A percentile compares a stretch with the other conserved stretches of the same genome.
Evolutionary conservation across 1,140 invertebrate species (phyloP).

Genomic region (Drosophila pruinosa): DNA sequence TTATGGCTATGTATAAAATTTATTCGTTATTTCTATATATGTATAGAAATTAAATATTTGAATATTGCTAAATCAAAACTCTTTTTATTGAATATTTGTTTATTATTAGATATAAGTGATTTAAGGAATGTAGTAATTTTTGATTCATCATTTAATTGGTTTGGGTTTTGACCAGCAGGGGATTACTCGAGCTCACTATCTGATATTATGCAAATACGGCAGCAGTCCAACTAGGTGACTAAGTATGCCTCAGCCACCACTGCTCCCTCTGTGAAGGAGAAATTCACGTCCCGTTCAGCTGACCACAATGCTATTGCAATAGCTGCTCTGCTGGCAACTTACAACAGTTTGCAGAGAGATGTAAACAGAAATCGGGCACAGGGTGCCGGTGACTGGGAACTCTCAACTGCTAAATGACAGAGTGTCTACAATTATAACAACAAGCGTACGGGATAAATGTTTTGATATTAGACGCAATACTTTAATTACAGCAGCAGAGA

Average conservation of each 20-base stretch:
- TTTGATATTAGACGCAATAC: conserved; percentile 44
- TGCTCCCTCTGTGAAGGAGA: not conserved
- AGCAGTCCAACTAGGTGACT: conserved; percentile 14
- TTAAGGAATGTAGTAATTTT: not conserved
- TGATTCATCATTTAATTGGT: conserved; percentile 14
- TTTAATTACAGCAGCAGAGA: not conserved
- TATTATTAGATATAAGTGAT: not conserved
- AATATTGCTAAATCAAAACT: too few relatives aligned
- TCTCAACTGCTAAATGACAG: not conserved
- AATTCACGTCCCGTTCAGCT: too few relatives aligned
- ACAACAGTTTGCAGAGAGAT: too few relatives aligned
- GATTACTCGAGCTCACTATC: not conserved
- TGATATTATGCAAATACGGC: conserved; percentile 8
- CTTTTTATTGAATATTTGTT: not conserved
- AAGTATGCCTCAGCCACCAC: not conserved
- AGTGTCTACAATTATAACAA: conserved; percentile 27
- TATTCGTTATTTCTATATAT: too few relatives aligned
- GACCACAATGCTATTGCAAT: not conserved
- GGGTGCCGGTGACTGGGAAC: not conserved
- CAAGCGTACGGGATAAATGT: conserved; percentile 67
- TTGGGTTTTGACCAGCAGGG: not conserved
- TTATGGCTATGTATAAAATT: too few relatives aligned
- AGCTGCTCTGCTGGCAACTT: not conserved
- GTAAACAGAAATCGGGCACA: not conserved
- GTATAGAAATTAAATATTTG: too few relatives aligned